phyloP scores from a whole-genome alignment of 2,113 vertebrate species.

The Pteruthius melanotis region DNA sequence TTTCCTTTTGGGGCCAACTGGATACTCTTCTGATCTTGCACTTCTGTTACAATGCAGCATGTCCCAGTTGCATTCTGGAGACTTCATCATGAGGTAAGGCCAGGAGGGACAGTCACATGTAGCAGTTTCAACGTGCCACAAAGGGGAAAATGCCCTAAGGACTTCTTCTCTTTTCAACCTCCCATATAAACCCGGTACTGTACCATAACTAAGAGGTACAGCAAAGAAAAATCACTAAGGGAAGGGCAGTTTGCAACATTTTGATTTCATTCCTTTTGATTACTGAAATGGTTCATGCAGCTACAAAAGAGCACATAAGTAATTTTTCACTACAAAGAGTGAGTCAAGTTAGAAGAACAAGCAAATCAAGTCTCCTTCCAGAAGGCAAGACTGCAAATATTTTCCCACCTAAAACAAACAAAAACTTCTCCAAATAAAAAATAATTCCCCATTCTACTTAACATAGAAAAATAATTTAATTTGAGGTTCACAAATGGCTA shows the following conservation, averaged over 20 bases:
- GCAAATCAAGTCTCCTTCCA: background rate
- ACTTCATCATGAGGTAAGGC: background rate
- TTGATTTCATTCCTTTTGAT: background rate
- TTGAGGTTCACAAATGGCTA: background rate
- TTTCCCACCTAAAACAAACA: background rate
- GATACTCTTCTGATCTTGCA: background rate
- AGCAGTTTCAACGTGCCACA: accelerated
- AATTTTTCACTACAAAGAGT: background rate
- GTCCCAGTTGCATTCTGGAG: background rate
- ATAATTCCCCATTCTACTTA: background rate
- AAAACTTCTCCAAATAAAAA: background rate
- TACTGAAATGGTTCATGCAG: background rate
- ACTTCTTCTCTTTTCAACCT: background rate
- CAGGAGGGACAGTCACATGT: accelerated
- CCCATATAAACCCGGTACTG: accelerated
- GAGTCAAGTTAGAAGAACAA: background rate
- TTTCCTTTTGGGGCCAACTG: background rate
- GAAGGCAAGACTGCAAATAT: background rate
- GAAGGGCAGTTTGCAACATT: background rate
- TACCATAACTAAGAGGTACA: background rate
- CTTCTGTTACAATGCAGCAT: background rate
- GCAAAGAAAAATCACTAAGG: background rate
- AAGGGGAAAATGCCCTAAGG: background rate
- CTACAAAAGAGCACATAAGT: background rate
- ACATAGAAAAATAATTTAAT: background rate